Evolutionary conservation across 1,140 invertebrate genomes (phyloP), one percentile per base, ranked within the genome.

Genomic region (Drosophila kanapiae): DNA sequence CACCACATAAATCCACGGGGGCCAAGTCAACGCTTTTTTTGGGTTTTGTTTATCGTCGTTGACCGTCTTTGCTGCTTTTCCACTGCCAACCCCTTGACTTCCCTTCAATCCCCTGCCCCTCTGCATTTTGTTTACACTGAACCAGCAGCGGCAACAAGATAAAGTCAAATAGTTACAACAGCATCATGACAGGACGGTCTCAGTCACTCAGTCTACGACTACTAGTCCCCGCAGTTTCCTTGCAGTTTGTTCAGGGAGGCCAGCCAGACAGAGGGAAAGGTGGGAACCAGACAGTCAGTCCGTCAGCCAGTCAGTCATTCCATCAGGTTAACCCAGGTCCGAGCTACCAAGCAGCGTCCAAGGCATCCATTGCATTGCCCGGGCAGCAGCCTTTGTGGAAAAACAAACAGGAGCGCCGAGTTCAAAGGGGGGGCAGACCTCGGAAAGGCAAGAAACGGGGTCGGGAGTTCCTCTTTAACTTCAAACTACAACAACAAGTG

Each of bases 151-250:
- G 78, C 83, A 83, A 77, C 80, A 78, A 80, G 77, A 87, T 88
- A 84, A 87, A 87, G 84, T 87, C 83, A 87, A 87, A 87, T 80
- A 88, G 80, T 87, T 88, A 84, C 83, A 83, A 78, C 76, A 71
- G 62, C 82, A 87, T 88, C 83, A 88, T 75, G 72, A 76, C 62
- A 74, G 62, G 77, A 68, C 59, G 72, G 80, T 75, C 70, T 72
- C 69, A 70, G 82, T 53, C 64, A 75, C 56, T 76, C 68, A 64
- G 60, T 51, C 62, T n/a, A n/a, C n/a, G n/a, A 31, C 33, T 37
- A 27, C 23, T 43, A n/a, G n/a, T n/a, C n/a, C n/a, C 14, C 37
- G 23, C 14, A 14, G 35, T 29, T 31, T 18, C 35, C 13, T 16
- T 14, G 38, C 23, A 48, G 40, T 48, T 43, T 31, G 37, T 40